These are phyloP conservation scores for Aradophagus sp. DNA, from an alignment of 1,140 invertebrate genomes.

Conservation along the genomic window DNA sequence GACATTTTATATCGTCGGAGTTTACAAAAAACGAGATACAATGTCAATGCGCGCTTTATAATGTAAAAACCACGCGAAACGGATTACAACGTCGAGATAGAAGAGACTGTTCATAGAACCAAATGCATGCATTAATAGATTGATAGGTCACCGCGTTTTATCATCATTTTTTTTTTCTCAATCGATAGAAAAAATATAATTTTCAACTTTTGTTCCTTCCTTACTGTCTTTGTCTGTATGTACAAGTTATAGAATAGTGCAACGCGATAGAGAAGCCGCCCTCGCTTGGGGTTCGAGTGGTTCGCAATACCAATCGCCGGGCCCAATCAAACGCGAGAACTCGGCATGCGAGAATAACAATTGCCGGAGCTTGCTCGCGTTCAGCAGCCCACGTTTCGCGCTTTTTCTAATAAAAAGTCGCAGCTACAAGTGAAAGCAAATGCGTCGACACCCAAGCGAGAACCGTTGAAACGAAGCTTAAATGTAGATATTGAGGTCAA, in stretches of 20 bases:
- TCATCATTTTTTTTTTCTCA: slow-evolving; percentile 58
- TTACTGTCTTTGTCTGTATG: slow-evolving; percentile 66
- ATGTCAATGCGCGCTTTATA: slow-evolving; percentile 38
- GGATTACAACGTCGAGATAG: slow-evolving; percentile 27
- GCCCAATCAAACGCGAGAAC: too few species aligned
- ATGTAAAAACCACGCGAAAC: slow-evolving; percentile 26
- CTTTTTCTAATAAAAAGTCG: slow-evolving; percentile 30
- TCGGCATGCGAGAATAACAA: too few species aligned
- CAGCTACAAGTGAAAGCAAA: slow-evolving; percentile 21
- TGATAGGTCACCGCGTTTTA: slow-evolving; percentile 71
- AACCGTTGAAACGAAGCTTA: slow-evolving; percentile 51
- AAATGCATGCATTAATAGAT: slow-evolving; percentile 55
- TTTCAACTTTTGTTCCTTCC: slow-evolving; percentile 67
- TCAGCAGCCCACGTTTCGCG: too few species aligned
- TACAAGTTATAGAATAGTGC: slow-evolving; percentile 73
- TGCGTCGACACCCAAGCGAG: slow-evolving; percentile 12
- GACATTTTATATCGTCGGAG: slow-evolving; percentile 34
- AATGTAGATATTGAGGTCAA: slow-evolving; percentile 58
- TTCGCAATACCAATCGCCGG: too few species aligned
- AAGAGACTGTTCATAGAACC: slow-evolving; percentile 28
- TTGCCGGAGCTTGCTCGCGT: too few species aligned
- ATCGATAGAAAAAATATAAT: slow-evolving; percentile 76
- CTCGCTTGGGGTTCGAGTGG: slow-evolving; percentile 21
- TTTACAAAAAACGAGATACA: slow-evolving; percentile 33
- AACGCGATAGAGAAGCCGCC: slow-evolving; percentile 61